Conservation (phyloP, 2,113 vertebrate species). For the Hippopotamus amphibius region DNA sequence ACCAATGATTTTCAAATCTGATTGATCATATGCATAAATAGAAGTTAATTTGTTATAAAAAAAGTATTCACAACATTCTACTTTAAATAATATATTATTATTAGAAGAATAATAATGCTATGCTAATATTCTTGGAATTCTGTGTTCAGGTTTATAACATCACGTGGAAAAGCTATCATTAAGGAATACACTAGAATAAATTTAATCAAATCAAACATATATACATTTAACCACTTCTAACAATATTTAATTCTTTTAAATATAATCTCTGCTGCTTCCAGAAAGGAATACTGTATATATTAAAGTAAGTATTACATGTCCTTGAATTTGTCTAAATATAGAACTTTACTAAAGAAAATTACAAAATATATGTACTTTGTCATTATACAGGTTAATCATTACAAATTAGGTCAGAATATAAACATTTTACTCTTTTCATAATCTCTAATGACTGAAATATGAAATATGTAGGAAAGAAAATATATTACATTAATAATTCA, state of each 20-base stretch:
- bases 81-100: background rate
- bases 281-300: background rate
- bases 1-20: background rate
- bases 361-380: background rate
- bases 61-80: background rate
- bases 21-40: background rate
- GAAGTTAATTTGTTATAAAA: background rate
- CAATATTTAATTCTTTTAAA: background rate
- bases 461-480: background rate
- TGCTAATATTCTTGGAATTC: background rate
- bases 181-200: background rate
- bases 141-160: background rate
- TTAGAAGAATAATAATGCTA: background rate
- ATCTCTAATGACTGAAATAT: background rate
- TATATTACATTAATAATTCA: background rate
- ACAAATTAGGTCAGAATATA: background rate
- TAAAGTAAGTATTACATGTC: background rate
- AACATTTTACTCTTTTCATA: background rate
- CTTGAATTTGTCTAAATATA: background rate
- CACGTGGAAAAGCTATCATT: background rate
- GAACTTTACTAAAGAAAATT: background rate
- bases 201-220: background rate
- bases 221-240: background rate
- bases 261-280: background rate
- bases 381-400: background rate